Evolutionary conservation across 2,113 vertebrate genomes (phyloP).

Genomic region (Pelecanoides urinatrix): DNA sequence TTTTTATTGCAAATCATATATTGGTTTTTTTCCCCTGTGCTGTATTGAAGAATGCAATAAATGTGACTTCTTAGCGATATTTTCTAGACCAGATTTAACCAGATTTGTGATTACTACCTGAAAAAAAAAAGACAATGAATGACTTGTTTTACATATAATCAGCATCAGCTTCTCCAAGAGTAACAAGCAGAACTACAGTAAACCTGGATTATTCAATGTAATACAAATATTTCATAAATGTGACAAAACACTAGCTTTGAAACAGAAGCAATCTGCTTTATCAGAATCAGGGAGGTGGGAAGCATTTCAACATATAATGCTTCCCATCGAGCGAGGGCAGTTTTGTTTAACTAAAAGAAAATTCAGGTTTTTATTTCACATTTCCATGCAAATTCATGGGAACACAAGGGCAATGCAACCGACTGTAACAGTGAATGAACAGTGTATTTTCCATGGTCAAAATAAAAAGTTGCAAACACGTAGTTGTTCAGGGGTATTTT

Average conservation of each 20-base stretch:
- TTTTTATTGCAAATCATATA: not conserved
- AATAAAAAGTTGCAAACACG: not conserved
- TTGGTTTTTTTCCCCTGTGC: not conserved
- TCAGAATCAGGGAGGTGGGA: not conserved
- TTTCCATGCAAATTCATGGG: not conserved
- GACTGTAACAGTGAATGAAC: not conserved
- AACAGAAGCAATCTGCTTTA: not conserved
- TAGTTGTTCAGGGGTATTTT: not conserved
- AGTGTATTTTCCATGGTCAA: not conserved
- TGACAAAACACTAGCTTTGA: not conserved
- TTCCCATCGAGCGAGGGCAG: not conserved
- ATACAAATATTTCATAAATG: not conserved
- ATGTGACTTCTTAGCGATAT: not conserved
- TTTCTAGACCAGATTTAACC: not conserved
- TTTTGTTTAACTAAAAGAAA: not conserved
- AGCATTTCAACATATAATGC: not conserved
- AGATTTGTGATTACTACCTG: not conserved
- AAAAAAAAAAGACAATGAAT: not conserved
- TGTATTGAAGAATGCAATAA: not conserved
- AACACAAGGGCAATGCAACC: not conserved
- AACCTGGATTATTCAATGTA: not conserved
- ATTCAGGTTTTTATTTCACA: not conserved
- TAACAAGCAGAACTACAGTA: not conserved
- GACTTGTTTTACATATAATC: not conserved
- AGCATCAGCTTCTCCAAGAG: not conserved